Conservation (phyloP, 1,140 invertebrate genomes). For the Lethrus apterus region DNA sequence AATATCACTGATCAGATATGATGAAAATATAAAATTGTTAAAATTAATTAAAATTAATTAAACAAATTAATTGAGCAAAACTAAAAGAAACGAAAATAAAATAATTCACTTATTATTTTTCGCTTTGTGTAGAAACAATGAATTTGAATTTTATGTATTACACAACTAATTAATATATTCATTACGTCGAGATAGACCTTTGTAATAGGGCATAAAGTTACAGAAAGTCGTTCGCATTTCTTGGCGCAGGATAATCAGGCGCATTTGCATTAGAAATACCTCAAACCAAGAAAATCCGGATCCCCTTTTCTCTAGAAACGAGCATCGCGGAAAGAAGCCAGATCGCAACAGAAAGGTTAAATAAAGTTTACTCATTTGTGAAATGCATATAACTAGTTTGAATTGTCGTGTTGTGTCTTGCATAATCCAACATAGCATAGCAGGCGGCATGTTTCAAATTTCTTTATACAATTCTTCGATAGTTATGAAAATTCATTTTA, state of each 20-base stretch:
- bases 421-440: too few species aligned
- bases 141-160: too few species aligned
- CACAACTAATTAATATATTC: constrained; percentile 8
- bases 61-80: too few species aligned
- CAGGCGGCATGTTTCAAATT: too few species aligned
- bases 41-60: too few species aligned
- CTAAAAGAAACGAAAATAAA: too few species aligned
- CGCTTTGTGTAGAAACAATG: too few species aligned
- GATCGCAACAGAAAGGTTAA: constrained; percentile 21
- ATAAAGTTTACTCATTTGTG: constrained; percentile 27
- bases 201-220: constrained; percentile 1
- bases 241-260: constrained; percentile 16
- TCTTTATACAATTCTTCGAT: too few species aligned
- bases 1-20: too few species aligned
- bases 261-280: constrained; percentile 23
- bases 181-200: constrained; percentile 5
- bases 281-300: constrained; percentile 14
- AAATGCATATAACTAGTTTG: constrained; percentile 17
- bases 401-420: constrained; percentile 6
- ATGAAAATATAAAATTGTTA: too few species aligned
- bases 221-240: constrained; percentile 8
- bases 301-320: constrained; percentile 8
- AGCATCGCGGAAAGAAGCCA: constrained; percentile 8
- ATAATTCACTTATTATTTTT: too few species aligned
- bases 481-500: too few species aligned